A percentile compares a stretch with the other conserved stretches of the same genome.
Conservation (phyloP, 2,888 invertebrate genomes). For the Plebejus anna region DNA sequence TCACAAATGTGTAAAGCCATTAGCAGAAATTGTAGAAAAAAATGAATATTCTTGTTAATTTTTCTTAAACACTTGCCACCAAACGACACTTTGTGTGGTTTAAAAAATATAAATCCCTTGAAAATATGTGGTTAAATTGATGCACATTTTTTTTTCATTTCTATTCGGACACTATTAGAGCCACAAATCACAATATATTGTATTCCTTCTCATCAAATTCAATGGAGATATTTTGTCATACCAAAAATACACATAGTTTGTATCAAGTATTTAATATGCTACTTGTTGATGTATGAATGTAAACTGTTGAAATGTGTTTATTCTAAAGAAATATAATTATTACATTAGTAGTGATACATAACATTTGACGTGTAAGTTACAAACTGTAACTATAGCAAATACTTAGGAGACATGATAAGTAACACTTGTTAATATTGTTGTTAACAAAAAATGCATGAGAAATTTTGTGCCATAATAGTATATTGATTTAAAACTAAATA, state of each 20-base stretch:
- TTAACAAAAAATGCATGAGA: no score
- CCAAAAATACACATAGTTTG: constrained; percentile 1
- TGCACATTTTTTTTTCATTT: background rate
- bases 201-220: background rate
- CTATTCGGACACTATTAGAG: background rate
- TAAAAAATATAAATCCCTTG: background rate
- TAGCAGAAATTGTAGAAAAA: no score
- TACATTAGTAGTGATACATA: constrained; percentile 15
- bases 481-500: background rate
- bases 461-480: no score
- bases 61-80: background rate
- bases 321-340: constrained; percentile 18
- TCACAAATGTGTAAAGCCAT: no score
- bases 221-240: constrained; percentile 12
- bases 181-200: background rate
- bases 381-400: background rate
- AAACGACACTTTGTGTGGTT: background rate
- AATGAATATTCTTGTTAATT: background rate
- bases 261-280: background rate
- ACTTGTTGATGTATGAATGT: constrained; percentile 20
- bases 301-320: constrained; percentile 10
- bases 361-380: background rate
- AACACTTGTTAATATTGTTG: no score
- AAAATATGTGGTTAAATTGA: background rate
- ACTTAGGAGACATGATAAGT: no score